These are phyloP conservation scores for Cottoperca gobio DNA, from an alignment of 2,797 vertebrate genomes.

Conservation along the genomic window DNA sequence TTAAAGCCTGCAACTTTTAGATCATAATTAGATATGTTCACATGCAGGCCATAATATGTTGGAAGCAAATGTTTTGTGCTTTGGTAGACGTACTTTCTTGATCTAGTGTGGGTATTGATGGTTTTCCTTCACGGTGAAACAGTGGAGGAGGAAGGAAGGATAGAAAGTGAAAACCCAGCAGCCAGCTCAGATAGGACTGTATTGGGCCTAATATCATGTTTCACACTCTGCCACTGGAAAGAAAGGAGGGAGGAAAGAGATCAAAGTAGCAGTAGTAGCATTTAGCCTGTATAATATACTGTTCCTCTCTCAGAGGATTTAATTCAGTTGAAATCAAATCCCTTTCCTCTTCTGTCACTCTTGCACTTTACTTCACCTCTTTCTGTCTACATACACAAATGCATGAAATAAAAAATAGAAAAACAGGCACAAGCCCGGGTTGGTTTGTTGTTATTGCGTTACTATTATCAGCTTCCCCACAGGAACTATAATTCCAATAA, in stretches of 20 bases:
- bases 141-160: constrained; percentile 1
- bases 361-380: constrained; percentile 41
- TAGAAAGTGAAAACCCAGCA: constrained; percentile 30
- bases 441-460: constrained; percentile 14
- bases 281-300: constrained; percentile 67
- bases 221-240: constrained; percentile 54
- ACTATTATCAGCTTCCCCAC: constrained; percentile 21
- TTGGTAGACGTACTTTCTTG: neutral
- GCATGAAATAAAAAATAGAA: neutral
- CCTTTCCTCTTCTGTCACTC: constrained; percentile 53
- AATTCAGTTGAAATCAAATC: constrained; percentile 68
- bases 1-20: neutral
- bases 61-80: neutral
- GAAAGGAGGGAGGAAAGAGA: constrained; percentile 9
- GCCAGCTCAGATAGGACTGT: constrained; percentile 18
- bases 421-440: constrained; percentile 9
- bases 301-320: constrained; percentile 70
- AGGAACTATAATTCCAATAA: constrained; percentile 40
- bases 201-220: constrained; percentile 54
- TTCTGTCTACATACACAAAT: constrained; percentile 11
- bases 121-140: neutral
- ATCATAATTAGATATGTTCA: neutral
- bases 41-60: neutral
- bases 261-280: constrained; percentile 49
- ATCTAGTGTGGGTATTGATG: neutral